These are phyloP conservation scores for Zoanthus sociatus DNA, from an alignment of 92 coral and sea anemone species.

Conservation along the genomic window DNA sequence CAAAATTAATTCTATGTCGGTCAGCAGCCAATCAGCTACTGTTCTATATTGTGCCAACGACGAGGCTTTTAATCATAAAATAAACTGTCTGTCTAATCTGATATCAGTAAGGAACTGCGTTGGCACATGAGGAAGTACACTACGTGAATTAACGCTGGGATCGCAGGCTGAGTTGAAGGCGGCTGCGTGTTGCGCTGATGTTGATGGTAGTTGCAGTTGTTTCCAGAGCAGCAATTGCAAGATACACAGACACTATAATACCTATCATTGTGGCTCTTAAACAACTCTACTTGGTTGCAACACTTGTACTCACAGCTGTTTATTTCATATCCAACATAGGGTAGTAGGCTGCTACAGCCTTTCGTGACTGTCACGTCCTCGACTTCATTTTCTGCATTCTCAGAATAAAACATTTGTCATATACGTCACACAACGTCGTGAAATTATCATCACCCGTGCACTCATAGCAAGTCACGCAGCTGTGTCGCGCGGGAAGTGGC, in stretches of 20 bases:
- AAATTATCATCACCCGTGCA: not conserved
- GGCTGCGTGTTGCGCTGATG: not conserved
- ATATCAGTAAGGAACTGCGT: not conserved
- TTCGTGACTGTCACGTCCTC: conserved; percentile 36
- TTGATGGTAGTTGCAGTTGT: conserved; percentile 39
- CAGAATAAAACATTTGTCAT: conserved; percentile 57
- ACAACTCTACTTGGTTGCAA: conserved; percentile 40
- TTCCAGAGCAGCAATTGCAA: conserved; percentile 55
- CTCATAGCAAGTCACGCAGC: conserved; percentile 37
- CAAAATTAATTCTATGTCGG: too few relatives aligned
- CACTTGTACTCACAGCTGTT: conserved; percentile 58
- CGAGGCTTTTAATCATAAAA: too few relatives aligned
- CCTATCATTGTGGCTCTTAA: not conserved
- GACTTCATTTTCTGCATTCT: conserved; percentile 42
- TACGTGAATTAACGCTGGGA: not conserved
- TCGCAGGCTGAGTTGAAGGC: not conserved
- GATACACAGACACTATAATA: conserved; percentile 63
- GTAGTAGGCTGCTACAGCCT: conserved; percentile 53
- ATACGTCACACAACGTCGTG: not conserved
- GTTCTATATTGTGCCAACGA: too few relatives aligned
- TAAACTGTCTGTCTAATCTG: too few relatives aligned
- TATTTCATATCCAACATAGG: conserved; percentile 44
- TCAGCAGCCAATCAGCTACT: too few relatives aligned
- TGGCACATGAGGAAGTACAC: not conserved
- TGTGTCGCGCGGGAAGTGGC: conserved; percentile 27